Evolutionary conservation across 2,113 vertebrate genomes (phyloP).

Genomic region (Tetrao urogallus): DNA sequence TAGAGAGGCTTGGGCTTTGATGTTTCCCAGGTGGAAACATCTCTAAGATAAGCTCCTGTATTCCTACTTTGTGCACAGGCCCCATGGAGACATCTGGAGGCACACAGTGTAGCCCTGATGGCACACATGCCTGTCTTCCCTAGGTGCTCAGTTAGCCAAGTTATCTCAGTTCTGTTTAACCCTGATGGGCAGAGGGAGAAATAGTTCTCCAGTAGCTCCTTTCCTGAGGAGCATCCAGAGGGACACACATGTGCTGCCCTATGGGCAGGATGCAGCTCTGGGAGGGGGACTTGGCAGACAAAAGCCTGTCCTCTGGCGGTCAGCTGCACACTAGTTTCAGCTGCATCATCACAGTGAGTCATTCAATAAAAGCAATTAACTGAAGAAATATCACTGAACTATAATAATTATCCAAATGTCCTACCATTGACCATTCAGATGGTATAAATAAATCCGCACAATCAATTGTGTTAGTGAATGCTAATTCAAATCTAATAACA

Average conservation of each 20-base stretch:
- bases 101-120: rapidly evolving
- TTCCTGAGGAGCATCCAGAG: not conserved
- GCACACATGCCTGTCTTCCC: not conserved
- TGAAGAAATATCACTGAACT: constrained; percentile 68
- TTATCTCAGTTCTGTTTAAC: not conserved
- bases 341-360: constrained; percentile 66
- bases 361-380: constrained; percentile 78
- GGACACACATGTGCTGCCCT: not conserved
- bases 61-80: not conserved
- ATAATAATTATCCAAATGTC: constrained; percentile 75
- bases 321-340: constrained; percentile 43
- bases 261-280: not conserved
- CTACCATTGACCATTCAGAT: constrained; percentile 73
- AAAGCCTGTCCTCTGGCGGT: not conserved
- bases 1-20: not conserved
- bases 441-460: constrained; percentile 70
- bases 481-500: constrained; percentile 78
- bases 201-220: not conserved
- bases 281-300: not conserved
- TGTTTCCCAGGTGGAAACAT: constrained; percentile 11
- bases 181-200: not conserved
- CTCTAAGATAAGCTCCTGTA: not conserved
- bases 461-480: constrained; percentile 72
- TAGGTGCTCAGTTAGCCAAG: not conserved
- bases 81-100: not conserved